These are phyloP conservation scores for Folsomia manolachei DNA, from an alignment of 2,888 invertebrate species.

Conservation along the genomic window DNA sequence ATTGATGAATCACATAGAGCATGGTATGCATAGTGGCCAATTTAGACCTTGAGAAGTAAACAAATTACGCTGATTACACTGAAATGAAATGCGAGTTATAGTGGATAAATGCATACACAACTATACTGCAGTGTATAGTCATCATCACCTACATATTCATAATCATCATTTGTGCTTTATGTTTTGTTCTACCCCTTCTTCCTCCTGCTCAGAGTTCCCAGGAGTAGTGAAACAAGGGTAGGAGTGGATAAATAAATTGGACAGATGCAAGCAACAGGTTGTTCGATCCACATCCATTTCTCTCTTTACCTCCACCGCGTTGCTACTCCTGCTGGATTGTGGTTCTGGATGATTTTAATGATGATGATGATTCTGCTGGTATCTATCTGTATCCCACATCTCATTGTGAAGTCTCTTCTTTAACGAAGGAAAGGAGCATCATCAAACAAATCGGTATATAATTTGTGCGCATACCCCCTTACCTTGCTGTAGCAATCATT, in stretches of 20 bases:
- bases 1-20: too few species aligned
- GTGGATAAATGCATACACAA: too few species aligned
- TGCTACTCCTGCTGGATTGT: slow-evolving; percentile 18
- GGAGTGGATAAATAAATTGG: not conserved
- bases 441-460: slow-evolving; percentile 2
- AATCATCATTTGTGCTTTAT: too few species aligned
- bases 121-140: too few species aligned
- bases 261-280: slow-evolving; percentile 11
- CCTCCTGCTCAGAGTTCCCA: not conserved
- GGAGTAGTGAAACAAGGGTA: not conserved
- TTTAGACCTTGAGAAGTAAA: too few species aligned
- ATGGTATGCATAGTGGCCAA: too few species aligned
- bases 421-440: not conserved
- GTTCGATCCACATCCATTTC: not conserved
- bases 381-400: not conserved
- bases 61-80: too few species aligned
- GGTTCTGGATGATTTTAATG: slow-evolving; percentile 33
- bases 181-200: too few species aligned
- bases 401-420: not conserved
- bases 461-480: too few species aligned
- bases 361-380: slow-evolving; percentile 35
- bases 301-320: not conserved
- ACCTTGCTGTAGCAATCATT: not conserved
- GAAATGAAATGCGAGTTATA: too few species aligned
- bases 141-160: too few species aligned